A percentile compares a stretch with the other conserved stretches of the same genome.
Evolutionary conservation across 1,140 invertebrate genomes (phyloP).

Genomic region (Penaeus vannamei): DNA sequence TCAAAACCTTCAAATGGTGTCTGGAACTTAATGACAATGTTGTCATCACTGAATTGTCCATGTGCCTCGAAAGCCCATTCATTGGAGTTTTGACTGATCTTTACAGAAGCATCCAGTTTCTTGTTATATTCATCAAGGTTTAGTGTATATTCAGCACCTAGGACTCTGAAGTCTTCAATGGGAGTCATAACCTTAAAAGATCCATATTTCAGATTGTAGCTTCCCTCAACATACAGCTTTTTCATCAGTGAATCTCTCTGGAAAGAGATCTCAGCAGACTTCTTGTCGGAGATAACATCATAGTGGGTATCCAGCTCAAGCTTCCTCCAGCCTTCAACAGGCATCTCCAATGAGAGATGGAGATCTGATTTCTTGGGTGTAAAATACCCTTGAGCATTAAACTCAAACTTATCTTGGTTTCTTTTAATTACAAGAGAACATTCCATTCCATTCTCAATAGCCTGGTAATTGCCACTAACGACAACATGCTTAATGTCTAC

Average conservation of each 20-base stretch:
- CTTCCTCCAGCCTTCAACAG: conserved; percentile 34
- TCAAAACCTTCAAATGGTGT: conserved; percentile 56
- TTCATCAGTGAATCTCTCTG: conserved; percentile 23
- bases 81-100: conserved; percentile 33
- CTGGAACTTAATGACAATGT: conserved; percentile 44
- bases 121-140: conserved; percentile 12
- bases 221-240: conserved; percentile 30
- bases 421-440: conserved; percentile 9
- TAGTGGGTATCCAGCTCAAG: conserved; percentile 26
- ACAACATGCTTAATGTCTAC: conserved; percentile 1
- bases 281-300: conserved; percentile 21
- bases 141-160: conserved; percentile 42
- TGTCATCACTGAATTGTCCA: conserved; percentile 37
- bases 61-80: conserved; percentile 45
- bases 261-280: conserved; percentile 21
- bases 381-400: not conserved
- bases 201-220: conserved; percentile 16
- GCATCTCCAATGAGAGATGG: not conserved
- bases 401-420: conserved; percentile 39
- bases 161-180: conserved; percentile 34
- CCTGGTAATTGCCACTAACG: not conserved
- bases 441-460: not conserved
- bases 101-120: conserved; percentile 14
- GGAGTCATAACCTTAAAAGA: conserved; percentile 40
- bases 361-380: conserved; percentile 13